A percentile compares a stretch with the other conserved stretches of the same genome.
Conservation (phyloP, 2,113 vertebrate genomes). For the Macrotis lagotis region DNA sequence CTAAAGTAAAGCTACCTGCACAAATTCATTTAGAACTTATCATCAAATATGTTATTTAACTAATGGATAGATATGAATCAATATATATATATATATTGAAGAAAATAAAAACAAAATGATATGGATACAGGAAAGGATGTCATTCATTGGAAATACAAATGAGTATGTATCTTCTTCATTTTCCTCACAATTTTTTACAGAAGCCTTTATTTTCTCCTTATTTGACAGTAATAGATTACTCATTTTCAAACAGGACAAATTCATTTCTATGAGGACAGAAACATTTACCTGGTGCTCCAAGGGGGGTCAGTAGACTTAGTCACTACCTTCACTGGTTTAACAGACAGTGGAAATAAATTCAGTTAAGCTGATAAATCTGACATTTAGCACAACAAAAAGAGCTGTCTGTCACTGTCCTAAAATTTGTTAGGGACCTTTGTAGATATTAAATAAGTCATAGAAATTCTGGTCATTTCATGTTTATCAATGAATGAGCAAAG, state of each 20-base stretch:
- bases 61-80: not conserved
- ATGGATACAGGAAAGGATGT: not conserved
- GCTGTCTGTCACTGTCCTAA: constrained; percentile 42
- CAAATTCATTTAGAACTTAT: not conserved
- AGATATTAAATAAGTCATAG: constrained; percentile 17
- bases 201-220: constrained; percentile 28
- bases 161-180: not conserved
- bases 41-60: not conserved
- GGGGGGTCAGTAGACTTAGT: not conserved
- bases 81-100: not conserved
- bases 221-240: not conserved
- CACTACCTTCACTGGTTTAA: constrained; percentile 31
- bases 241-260: not conserved
- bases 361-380: not conserved
- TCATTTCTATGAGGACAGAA: not conserved
- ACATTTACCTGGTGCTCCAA: constrained; percentile 18
- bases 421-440: constrained; percentile 15
- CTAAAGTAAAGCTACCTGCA: not conserved
- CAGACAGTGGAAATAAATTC: constrained; percentile 40
- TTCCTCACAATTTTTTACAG: constrained; percentile 1
- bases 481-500: constrained; percentile 40
- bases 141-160: constrained; percentile 34
- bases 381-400: not conserved
- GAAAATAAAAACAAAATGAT: not conserved
- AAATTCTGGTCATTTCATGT: constrained; percentile 23